These are phyloP conservation scores for Acrocephalus kingi DNA, from an alignment of 2,113 vertebrate genomes.

Conservation along the genomic window DNA sequence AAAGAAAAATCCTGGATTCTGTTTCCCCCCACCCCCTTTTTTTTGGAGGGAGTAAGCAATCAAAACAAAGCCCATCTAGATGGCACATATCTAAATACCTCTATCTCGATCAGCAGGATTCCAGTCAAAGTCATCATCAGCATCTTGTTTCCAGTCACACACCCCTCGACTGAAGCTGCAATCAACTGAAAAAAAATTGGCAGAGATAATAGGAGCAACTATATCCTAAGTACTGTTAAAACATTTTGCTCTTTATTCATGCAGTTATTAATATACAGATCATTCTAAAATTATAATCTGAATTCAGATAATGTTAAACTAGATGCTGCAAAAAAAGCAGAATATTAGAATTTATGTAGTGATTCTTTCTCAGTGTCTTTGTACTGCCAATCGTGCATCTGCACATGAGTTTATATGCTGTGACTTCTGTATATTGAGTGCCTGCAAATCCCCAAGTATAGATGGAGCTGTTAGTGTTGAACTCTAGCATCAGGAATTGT, in stretches of 20 bases:
- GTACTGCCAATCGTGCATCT: not conserved
- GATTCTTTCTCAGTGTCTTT: not conserved
- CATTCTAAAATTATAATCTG: not conserved
- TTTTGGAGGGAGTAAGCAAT: not conserved
- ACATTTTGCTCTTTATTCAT: not conserved
- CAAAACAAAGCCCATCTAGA: not conserved
- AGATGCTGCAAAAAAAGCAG: not conserved
- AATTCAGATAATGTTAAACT: not conserved
- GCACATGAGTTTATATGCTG: not conserved
- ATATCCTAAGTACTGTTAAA: not conserved
- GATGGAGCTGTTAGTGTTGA: not conserved
- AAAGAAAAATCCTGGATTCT: not conserved
- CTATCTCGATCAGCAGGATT: conserved; percentile 82
- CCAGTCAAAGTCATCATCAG: conserved; percentile 91
- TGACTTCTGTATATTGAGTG: not conserved
- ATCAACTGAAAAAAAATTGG: conserved; percentile 77
- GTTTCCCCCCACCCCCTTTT: accelerated
- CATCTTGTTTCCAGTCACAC: conserved; percentile 93
- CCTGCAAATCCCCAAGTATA: not conserved
- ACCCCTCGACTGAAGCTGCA: conserved; percentile 89
- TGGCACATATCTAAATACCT: conserved; percentile 76
- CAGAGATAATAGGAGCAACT: not conserved
- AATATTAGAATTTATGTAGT: not conserved
- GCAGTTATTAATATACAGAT: not conserved
- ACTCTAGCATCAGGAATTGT: not conserved